phyloP scores from a whole-genome alignment of 2,888 invertebrate genomes.

The Abscondita cerata region DNA sequence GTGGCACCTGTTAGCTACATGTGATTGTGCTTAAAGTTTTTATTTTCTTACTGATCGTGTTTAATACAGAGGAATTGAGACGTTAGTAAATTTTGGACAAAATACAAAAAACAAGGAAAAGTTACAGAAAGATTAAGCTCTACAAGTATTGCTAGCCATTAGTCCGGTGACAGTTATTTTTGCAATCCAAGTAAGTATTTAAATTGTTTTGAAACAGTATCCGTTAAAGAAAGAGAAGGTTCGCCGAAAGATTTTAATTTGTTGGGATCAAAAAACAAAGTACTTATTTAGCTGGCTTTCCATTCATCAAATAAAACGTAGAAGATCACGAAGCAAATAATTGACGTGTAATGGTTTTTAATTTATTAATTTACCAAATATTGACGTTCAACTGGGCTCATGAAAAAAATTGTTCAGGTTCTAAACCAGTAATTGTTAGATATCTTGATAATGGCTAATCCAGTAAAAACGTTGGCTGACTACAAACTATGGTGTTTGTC shows the following conservation, averaged over 20 bases:
- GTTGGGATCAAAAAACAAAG: slow-evolving; percentile 8
- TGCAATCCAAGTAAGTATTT: slow-evolving; percentile 20
- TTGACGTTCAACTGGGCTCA: too few relatives aligned
- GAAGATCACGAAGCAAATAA: slow-evolving; percentile 10
- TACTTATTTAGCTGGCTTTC: slow-evolving; percentile 12
- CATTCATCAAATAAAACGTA: slow-evolving; percentile 10
- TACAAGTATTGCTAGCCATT: slow-evolving; percentile 11
- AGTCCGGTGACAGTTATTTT: slow-evolving; percentile 6
- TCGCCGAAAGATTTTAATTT: slow-evolving; percentile 11
- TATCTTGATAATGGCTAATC: too few relatives aligned
- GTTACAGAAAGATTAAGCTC: too few relatives aligned
- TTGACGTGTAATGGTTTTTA: slow-evolving; percentile 11
- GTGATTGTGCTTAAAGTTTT: slow-evolving; percentile 11
- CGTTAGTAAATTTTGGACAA: slow-evolving; percentile 14
- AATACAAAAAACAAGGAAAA: slow-evolving; percentile 15
- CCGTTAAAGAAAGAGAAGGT: slow-evolving; percentile 8
- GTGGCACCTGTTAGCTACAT: too few relatives aligned
- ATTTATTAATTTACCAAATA: slow-evolving; percentile 6
- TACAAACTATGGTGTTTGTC: too few relatives aligned
- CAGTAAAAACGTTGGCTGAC: too few relatives aligned
- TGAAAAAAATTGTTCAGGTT: too few relatives aligned
- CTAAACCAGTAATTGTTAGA: too few relatives aligned
- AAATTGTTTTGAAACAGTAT: slow-evolving; percentile 13
- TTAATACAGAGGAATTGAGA: slow-evolving; percentile 17
- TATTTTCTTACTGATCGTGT: slow-evolving; percentile 15